phyloP scores from a whole-genome alignment of 2,888 invertebrate genomes.

The Anoncus sp. region DNA sequence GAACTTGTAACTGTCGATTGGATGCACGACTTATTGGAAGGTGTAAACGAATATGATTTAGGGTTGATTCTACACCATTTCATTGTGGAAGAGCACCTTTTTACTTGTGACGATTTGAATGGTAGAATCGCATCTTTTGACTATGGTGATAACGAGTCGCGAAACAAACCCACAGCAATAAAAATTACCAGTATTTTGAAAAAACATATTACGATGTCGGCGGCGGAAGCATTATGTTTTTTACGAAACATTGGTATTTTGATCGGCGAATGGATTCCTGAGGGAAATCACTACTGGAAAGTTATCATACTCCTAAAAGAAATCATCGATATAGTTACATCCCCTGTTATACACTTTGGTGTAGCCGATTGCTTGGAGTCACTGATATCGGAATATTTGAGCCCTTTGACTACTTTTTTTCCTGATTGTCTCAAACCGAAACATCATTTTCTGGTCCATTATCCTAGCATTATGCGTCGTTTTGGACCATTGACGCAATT shows the following conservation, averaged over 20 bases:
- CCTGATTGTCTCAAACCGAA: conserved; percentile 58
- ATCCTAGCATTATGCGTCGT: conserved; percentile 43
- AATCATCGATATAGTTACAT: conserved; percentile 61
- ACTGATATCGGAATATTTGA: conserved; percentile 58
- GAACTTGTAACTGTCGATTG: conserved; percentile 46
- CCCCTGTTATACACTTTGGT: conserved; percentile 46
- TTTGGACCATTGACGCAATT: conserved; percentile 56
- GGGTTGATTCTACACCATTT: conserved; percentile 63
- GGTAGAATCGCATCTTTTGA: conserved; percentile 53
- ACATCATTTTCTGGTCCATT: conserved; percentile 65
- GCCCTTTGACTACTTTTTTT: conserved; percentile 38
- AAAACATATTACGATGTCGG: conserved; percentile 60
- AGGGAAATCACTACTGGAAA: conserved; percentile 56
- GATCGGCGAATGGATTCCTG: conserved; percentile 52
- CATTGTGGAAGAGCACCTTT: conserved; percentile 57
- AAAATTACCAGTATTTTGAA: neutral
- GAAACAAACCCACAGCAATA: conserved; percentile 51
- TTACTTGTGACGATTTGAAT: conserved; percentile 55
- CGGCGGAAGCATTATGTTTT: conserved; percentile 61
- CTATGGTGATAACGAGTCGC: conserved; percentile 57
- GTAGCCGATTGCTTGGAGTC: conserved; percentile 44
- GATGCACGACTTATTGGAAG: conserved; percentile 60
- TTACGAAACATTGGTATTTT: conserved; percentile 59
- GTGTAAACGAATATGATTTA: conserved; percentile 63
- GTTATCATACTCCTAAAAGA: conserved; percentile 58